Percentiles rank a stretch among this genome's conserved stretches.
Conservation (phyloP, 2,113 vertebrate species). For the Polypterus senegalus region DNA sequence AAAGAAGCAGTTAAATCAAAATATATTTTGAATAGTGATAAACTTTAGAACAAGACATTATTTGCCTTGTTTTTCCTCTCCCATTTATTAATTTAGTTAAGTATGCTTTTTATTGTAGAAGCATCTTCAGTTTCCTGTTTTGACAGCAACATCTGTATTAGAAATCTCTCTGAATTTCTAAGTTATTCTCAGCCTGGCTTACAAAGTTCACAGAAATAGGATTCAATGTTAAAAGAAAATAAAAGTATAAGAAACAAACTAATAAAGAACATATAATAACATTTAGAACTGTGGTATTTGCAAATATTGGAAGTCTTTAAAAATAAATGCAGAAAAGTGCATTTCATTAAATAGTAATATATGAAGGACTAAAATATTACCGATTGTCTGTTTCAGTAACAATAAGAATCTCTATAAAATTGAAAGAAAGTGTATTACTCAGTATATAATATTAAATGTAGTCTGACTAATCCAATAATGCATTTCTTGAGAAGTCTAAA, state of each 20-base stretch:
- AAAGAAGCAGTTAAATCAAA: too few species aligned
- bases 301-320: slow-evolving; percentile 65
- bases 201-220: slow-evolving; percentile 51
- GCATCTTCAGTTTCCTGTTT: slow-evolving; percentile 62
- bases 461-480: slow-evolving; percentile 37
- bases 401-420: slow-evolving; percentile 24
- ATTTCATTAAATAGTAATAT: slow-evolving; percentile 94
- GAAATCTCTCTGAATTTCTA: slow-evolving; percentile 36
- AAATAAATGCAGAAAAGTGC: slow-evolving; percentile 77
- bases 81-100: not conserved
- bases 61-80: too few species aligned
- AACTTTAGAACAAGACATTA: too few species aligned
- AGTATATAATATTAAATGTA: slow-evolving; percentile 36
- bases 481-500: slow-evolving; percentile 44
- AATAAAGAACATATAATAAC: slow-evolving; percentile 76
- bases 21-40: too few species aligned
- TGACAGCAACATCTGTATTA: slow-evolving; percentile 44
- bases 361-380: slow-evolving; percentile 53
- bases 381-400: slow-evolving; percentile 24
- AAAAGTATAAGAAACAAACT: slow-evolving; percentile 82
- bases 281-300: slow-evolving; percentile 63
- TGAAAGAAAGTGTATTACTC: slow-evolving; percentile 41
- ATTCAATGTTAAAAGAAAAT: slow-evolving; percentile 55
- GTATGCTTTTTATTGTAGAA: slow-evolving; percentile 2
- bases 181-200: slow-evolving; percentile 50